These are phyloP conservation scores for Acrocephalus arundinaceus DNA, from an alignment of 2,113 vertebrate species.

Conservation along the genomic window DNA sequence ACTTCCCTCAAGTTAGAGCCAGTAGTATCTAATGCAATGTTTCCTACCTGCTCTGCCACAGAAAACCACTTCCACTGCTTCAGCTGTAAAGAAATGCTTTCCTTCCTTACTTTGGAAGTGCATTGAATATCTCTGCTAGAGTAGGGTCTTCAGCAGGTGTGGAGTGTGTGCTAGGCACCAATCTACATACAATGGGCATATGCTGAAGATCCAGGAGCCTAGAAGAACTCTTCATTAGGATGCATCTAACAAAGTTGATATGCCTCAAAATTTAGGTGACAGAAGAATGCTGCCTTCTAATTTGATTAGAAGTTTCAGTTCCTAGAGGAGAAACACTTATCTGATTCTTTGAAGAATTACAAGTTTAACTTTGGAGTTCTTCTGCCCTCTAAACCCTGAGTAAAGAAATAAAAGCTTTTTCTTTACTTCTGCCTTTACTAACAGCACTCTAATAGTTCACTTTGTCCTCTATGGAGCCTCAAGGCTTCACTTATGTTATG, in stretches of 20 bases:
- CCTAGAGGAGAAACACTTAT: not conserved
- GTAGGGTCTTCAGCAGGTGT: not conserved
- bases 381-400: not conserved
- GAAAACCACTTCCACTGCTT: not conserved
- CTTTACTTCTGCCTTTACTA: not conserved
- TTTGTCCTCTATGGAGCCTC: not conserved
- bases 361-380: not conserved
- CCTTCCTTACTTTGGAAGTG: not conserved
- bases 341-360: not conserved
- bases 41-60: not conserved
- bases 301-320: not conserved
- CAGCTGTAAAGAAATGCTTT: not conserved
- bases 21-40: not conserved
- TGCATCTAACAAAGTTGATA: not conserved
- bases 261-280: accelerated
- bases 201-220: not conserved
- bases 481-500: not conserved
- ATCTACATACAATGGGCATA: accelerated
- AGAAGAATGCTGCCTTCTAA: not conserved
- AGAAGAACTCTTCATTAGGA: not conserved
- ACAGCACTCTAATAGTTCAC: not conserved
- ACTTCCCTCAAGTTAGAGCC: not conserved
- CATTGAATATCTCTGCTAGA: not conserved
- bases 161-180: not conserved
- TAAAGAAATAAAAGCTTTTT: not conserved